phyloP scores from a whole-genome alignment of 2,888 invertebrate genomes.

The Cephalotes varians region DNA sequence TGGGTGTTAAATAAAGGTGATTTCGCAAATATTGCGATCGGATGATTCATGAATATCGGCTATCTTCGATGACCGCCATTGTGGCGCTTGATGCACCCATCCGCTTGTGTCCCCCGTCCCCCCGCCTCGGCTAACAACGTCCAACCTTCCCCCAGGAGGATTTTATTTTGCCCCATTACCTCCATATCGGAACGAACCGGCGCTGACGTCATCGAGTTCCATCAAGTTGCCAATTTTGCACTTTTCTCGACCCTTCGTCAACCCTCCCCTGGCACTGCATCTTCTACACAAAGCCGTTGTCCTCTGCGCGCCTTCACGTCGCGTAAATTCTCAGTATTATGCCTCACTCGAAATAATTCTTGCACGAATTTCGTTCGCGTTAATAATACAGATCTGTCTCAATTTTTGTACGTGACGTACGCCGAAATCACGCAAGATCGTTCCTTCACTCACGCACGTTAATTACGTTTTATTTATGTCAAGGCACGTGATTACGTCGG shows the following conservation, averaged over 20 bases:
- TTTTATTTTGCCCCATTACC: constrained; percentile 77
- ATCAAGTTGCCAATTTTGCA: constrained; percentile 83
- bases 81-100: constrained; percentile 52
- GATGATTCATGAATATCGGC: constrained; percentile 58
- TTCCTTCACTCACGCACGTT: background rate
- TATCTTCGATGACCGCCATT: constrained; percentile 55
- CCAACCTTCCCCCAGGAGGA: constrained; percentile 57
- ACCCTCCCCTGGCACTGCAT: constrained; percentile 37
- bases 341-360: background rate
- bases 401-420: background rate
- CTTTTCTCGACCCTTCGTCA: constrained; percentile 77
- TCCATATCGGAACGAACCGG: constrained; percentile 61
- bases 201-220: constrained; percentile 74
- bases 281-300: constrained; percentile 30
- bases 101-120: background rate
- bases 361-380: background rate
- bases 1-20: constrained; percentile 47
- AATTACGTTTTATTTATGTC: background rate
- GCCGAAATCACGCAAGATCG: background rate
- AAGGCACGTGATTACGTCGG: background rate
- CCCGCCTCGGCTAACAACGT: constrained; percentile 37
- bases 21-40: constrained; percentile 42
- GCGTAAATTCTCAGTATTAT: background rate
- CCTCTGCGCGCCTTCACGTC: constrained; percentile 34
- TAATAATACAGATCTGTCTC: background rate